A percentile compares a stretch with the other conserved stretches of the same genome.
Conservation (phyloP, 92 coral and sea anemone species). For the Palythoa grandis region DNA sequence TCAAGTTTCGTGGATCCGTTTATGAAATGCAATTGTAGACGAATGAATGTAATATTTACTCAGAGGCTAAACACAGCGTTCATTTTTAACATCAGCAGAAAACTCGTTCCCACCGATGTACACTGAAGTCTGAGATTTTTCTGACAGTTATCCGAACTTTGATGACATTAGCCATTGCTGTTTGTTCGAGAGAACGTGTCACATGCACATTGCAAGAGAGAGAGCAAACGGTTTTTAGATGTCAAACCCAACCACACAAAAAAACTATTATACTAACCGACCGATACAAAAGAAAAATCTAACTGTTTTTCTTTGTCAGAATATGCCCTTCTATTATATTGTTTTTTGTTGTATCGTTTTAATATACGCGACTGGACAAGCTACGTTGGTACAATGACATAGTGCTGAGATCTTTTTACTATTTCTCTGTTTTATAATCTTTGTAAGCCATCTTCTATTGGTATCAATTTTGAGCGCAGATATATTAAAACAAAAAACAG, state of each 20-base stretch:
- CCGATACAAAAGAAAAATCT: neutral
- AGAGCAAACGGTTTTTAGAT: neutral
- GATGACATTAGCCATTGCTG: constrained; percentile 6
- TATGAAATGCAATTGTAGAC: constrained; percentile 15
- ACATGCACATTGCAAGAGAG: constrained; percentile 20
- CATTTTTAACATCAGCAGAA: constrained; percentile 17
- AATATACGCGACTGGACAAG: neutral
- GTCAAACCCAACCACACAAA: constrained; percentile 32
- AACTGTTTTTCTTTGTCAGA: constrained; percentile 27
- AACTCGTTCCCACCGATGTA: constrained; percentile 28
- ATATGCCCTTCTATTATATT: neutral
- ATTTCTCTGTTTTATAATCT: constrained; percentile 10
- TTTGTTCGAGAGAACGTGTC: constrained; percentile 40
- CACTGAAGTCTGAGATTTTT: constrained; percentile 14
- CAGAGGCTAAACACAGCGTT: constrained; percentile 31
- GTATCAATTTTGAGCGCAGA: constrained; percentile 20
- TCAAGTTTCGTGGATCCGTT: neutral
- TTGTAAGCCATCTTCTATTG: neutral
- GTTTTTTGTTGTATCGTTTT: neutral
- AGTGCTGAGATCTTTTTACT: neutral
- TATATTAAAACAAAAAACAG: constrained; percentile 31
- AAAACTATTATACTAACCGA: neutral
- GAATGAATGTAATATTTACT: constrained; percentile 20
- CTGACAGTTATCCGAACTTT: constrained; percentile 33
- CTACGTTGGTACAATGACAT: neutral